Base-by-base conservation (phyloP, 1,140 invertebrate species). In the Phymastichus coffea region DNA sequence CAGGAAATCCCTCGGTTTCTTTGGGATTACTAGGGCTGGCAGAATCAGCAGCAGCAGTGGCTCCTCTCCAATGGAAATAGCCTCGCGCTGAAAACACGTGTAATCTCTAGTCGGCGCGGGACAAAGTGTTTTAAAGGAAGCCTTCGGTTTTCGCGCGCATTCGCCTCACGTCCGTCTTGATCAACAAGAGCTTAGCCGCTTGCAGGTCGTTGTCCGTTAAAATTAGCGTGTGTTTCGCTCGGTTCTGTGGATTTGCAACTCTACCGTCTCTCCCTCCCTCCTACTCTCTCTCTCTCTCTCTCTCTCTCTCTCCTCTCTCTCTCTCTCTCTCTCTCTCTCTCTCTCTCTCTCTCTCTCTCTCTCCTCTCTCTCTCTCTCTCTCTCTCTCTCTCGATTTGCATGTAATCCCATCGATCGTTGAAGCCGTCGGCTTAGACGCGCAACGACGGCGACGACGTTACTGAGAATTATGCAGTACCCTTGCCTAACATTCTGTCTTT, bases 341-440 rank as follows among this genome's bases (percentile, higher is more conserved):
- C n/a, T n/a, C n/a, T n/a, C n/a, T n/a, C n/a, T n/a, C n/a, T n/a
- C n/a, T n/a, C n/a, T n/a, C n/a, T n/a, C n/a, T n/a, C n/a, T n/a
- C n/a, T 19, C 12, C 25, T 20, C 4, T 46, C 43, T 46, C 15
- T 46, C 43, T 46, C 6, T 46, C n/a, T 20, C 46, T 4, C 46
- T 48, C 44, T 26, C 52, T 37, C 15, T 22, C 7, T 49, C 46
- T 22, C 28, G 19, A 59, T 59, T 59, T 59, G 30, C 48, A 59
- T 59, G 47, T 59, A 59, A 59, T 59, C 57, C 57, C 48, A 59
- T 59, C 57, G 57, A 52, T 59, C 48, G 40, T 46, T 28, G 48
- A 44, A 51, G 57, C 28, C 48, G 6, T 10, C 40, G 19, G 9
- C 38, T 6, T 41, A 38, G 17, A 35, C 17, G 51, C n/a, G 25